A percentile compares a stretch with the other conserved stretches of the same genome.
phyloP scores from a whole-genome alignment of 2,797 vertebrate genomes.

The Astyanax mexicanus region DNA sequence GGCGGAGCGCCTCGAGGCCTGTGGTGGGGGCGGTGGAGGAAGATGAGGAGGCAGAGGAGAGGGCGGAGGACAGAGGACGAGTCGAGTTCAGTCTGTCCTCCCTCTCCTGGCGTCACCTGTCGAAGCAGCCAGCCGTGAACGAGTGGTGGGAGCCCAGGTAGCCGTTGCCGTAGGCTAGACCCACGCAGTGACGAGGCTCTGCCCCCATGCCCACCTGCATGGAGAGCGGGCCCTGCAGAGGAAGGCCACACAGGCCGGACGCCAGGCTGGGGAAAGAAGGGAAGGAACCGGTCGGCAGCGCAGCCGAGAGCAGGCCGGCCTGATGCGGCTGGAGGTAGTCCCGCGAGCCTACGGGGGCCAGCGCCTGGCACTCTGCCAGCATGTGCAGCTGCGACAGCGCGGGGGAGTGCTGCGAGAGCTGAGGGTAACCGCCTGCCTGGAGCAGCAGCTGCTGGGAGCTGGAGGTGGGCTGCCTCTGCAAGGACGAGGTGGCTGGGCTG shows the following conservation, averaged over 20 bases:
- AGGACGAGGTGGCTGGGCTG: slow-evolving; percentile 66
- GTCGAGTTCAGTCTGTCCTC: slow-evolving; percentile 68
- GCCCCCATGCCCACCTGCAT: slow-evolving; percentile 82
- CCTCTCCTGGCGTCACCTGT: slow-evolving; percentile 84
- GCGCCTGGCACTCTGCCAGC: slow-evolving; percentile 81
- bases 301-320: slow-evolving; percentile 72
- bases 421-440: slow-evolving; percentile 78
- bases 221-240: slow-evolving; percentile 78
- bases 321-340: slow-evolving; percentile 84
- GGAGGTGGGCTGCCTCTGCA: slow-evolving; percentile 65
- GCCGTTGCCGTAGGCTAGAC: slow-evolving; percentile 78
- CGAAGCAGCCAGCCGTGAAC: slow-evolving; percentile 83
- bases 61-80: slow-evolving; percentile 73
- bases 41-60: slow-evolving; percentile 63
- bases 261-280: slow-evolving; percentile 73
- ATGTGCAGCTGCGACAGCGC: slow-evolving; percentile 80
- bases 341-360: slow-evolving; percentile 83
- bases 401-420: slow-evolving; percentile 76
- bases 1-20: slow-evolving; percentile 42
- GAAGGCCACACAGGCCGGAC: slow-evolving; percentile 71
- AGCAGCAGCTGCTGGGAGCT: slow-evolving; percentile 83
- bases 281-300: slow-evolving; percentile 62
- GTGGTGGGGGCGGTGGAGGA: slow-evolving; percentile 42
- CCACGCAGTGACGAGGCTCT: slow-evolving; percentile 82
- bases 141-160: slow-evolving; percentile 82